A percentile compares a stretch with the other conserved stretches of the same genome.
Conservation (phyloP, 2,888 invertebrate genomes). For the Mesopsocus fuscifrons region DNA sequence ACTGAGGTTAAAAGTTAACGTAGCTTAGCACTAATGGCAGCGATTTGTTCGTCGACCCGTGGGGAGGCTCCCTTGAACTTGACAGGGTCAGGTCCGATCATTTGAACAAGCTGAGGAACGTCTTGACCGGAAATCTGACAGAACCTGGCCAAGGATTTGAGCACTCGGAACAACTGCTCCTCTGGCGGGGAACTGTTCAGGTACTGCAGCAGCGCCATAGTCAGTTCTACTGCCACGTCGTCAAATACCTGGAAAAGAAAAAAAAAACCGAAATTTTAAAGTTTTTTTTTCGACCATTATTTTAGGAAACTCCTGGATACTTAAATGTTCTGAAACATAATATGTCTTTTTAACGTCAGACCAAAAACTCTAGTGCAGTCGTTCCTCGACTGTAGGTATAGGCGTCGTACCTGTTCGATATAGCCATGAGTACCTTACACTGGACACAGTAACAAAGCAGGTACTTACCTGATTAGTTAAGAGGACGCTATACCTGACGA, state of each 20-base stretch:
- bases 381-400: no score
- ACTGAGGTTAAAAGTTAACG: slow-evolving; percentile 28
- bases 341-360: no score
- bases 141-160: slow-evolving; percentile 57
- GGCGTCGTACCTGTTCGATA: no score
- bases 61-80: slow-evolving; percentile 63
- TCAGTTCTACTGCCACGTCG: slow-evolving; percentile 78
- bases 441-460: no score
- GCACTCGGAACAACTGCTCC: slow-evolving; percentile 58
- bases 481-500: no score
- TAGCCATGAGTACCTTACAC: no score
- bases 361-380: no score
- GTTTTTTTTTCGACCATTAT: no score
- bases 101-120: slow-evolving; percentile 73
- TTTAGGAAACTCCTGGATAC: no score
- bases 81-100: slow-evolving; percentile 76
- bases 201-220: slow-evolving; percentile 80
- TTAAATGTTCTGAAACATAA: no score
- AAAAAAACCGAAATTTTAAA: slow-evolving; percentile 16
- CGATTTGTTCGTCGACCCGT: slow-evolving; percentile 63
- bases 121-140: slow-evolving; percentile 58
- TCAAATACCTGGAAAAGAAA: slow-evolving; percentile 57
- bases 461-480: no score
- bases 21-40: slow-evolving; percentile 46
- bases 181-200: slow-evolving; percentile 62